These are phyloP conservation scores for Orchesella flavescens DNA, from an alignment of 2,888 invertebrate genomes.

Conservation along the genomic window DNA sequence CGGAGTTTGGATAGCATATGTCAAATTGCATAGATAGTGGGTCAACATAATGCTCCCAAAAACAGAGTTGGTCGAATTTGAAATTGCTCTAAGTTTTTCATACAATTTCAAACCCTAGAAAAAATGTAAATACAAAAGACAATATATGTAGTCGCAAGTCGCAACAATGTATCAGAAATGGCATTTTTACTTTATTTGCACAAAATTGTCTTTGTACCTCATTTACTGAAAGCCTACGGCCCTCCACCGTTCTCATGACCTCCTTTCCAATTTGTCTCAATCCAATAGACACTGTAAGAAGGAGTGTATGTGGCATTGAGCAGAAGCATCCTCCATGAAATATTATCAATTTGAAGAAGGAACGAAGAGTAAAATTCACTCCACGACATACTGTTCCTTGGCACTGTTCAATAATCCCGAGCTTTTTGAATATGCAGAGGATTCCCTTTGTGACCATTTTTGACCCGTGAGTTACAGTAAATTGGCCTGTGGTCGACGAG, in stretches of 20 bases:
- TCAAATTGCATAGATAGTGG: slow-evolving; percentile 53
- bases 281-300: slow-evolving; percentile 22
- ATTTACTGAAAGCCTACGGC: background rate
- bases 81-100: slow-evolving; percentile 28
- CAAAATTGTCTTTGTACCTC: background rate
- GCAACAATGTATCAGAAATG: no score
- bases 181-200: no score
- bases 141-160: no score
- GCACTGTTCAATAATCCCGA: background rate
- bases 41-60: slow-evolving; percentile 48
- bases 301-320: slow-evolving; percentile 47
- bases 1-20: slow-evolving; percentile 55
- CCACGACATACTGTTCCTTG: background rate
- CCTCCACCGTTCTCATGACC: slow-evolving; percentile 32
- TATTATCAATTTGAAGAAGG: slow-evolving; percentile 41
- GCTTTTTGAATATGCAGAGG: slow-evolving; percentile 24
- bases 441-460: slow-evolving; percentile 51
- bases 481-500: slow-evolving; percentile 39
- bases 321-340: slow-evolving; percentile 56
- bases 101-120: slow-evolving; percentile 25
- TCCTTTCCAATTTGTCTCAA: slow-evolving; percentile 45
- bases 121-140: background rate
- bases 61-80: slow-evolving; percentile 9
- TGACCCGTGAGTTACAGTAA: slow-evolving; percentile 35
- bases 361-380: background rate